Evolutionary conservation across 2,113 vertebrate genomes (phyloP), one percentile per base, ranked within the genome.

Genomic region (Apteryx mantelli): DNA sequence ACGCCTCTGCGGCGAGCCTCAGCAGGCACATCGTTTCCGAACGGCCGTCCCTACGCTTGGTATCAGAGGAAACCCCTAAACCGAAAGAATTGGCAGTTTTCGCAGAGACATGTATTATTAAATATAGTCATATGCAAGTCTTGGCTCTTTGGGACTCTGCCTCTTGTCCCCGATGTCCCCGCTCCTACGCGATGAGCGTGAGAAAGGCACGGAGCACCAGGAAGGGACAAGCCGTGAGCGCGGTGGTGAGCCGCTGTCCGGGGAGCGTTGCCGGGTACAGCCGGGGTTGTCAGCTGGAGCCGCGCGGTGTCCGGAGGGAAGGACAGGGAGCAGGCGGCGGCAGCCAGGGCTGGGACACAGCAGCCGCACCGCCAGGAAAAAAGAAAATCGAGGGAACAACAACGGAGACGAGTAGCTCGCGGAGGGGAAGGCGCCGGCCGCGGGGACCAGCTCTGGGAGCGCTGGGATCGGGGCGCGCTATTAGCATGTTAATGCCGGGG

Each of bases 51-150:
- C 46, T 48, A 48, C 46, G 18, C 46, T 19, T 19, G 17, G 46
- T 48, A 19, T 48, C 46, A 18, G 46, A 48, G 78, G 13, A 82
- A 84, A 91, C 65, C 0, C 3, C 74, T 70, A 65, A 22, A 36
- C 13, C 21, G 52, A 58, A 63, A 64, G 44, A 46, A 63, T 0
- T 0, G 34, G 34, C 16, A 34, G 19, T 84, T 82, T 68, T 36
- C 52, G 69, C 30, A 85, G 11, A 68, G n/a, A 4, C 2, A 0
- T 3, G 85, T 73, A 91, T 53, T 48, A 25, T 60, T 88, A 86
- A 95, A 83, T 36, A 38, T 16, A 38, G 4, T 13, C 6, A 13
- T 2, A 9, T 1, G 8, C 34, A 86, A 74, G 83, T 34, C 79
- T 86, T 2, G 0, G 44, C 15, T 81, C 30, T 66, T 19, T 11